A percentile compares a stretch with the other conserved stretches of the same genome.
Conservation (phyloP, 2,888 invertebrate species). For the Ectemnius lituratus region DNA sequence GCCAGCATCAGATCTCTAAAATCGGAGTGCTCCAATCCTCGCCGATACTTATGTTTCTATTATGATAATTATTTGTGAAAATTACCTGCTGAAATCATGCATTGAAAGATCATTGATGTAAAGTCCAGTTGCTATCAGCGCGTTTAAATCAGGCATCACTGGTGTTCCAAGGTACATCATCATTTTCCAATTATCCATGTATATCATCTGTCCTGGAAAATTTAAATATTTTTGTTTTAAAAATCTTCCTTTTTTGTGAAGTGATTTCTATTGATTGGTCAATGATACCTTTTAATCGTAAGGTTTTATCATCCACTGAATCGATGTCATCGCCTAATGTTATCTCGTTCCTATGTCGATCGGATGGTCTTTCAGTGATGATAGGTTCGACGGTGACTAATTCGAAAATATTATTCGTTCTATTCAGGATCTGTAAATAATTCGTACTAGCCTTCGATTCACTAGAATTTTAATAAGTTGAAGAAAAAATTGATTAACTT, state of each 20-base stretch:
- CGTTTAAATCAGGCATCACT: slow-evolving; percentile 96
- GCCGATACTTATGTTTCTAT: background rate
- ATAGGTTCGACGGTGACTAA: slow-evolving; percentile 93
- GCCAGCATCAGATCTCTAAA: slow-evolving; percentile 94
- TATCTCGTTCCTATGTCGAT: slow-evolving; percentile 80
- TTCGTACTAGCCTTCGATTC: background rate
- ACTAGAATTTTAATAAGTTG: background rate
- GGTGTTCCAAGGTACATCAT: slow-evolving; percentile 98
- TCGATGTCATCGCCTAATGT: slow-evolving; percentile 84
- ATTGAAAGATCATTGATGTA: slow-evolving; percentile 99
- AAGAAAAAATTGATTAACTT: slow-evolving; percentile 73
- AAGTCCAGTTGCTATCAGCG: slow-evolving; percentile 93
- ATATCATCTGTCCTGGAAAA: slow-evolving; percentile 95
- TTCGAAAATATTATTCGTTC: slow-evolving; percentile 98
- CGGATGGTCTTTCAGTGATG: slow-evolving; percentile 82
- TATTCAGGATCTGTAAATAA: slow-evolving; percentile 88
- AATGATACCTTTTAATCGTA: slow-evolving; percentile 70
- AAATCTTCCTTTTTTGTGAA: background rate
- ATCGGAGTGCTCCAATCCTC: background rate
- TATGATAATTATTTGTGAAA: background rate
- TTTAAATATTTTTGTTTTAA: slow-evolving; percentile 33
- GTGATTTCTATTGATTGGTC: background rate
- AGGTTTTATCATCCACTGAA: slow-evolving; percentile 82
- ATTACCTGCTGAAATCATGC: slow-evolving; percentile 97
- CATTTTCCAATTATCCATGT: slow-evolving; percentile 98